phyloP scores from a whole-genome alignment of 2,888 invertebrate genomes.

The Dicyrtomina minuta region DNA sequence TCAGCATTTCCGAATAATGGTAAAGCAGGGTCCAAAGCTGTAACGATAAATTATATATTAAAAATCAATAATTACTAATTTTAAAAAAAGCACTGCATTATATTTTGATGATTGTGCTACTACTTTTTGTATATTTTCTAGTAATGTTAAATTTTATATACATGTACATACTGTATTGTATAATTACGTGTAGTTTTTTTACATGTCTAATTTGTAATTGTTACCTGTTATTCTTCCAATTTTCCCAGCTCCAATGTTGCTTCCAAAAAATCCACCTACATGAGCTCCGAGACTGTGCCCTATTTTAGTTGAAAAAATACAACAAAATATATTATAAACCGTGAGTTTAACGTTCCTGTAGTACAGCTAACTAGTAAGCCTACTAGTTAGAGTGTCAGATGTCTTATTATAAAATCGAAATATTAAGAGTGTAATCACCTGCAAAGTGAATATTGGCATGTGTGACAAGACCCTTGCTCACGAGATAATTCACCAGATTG shows the following conservation, averaged over 20 bases:
- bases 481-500: background rate
- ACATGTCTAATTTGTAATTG: no score
- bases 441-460: slow-evolving; percentile 20
- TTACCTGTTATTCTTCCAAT: slow-evolving; percentile 54
- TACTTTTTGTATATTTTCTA: background rate
- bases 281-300: slow-evolving; percentile 69
- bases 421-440: slow-evolving; percentile 11
- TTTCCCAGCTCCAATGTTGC: slow-evolving; percentile 61
- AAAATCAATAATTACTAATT: no score
- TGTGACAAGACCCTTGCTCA: background rate
- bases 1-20: slow-evolving; percentile 63
- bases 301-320: no score
- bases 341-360: background rate
- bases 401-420: background rate
- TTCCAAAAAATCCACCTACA: slow-evolving; percentile 66
- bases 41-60: slow-evolving; percentile 9
- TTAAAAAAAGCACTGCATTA: no score
- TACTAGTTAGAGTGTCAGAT: background rate
- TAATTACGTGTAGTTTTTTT: background rate
- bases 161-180: background rate
- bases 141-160: background rate
- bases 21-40: slow-evolving; percentile 68
- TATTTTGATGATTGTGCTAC: no score
- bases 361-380: background rate
- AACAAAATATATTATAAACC: background rate